These are phyloP conservation scores for Prolemur simus DNA, from an alignment of 2,113 vertebrate species.

Conservation along the genomic window DNA sequence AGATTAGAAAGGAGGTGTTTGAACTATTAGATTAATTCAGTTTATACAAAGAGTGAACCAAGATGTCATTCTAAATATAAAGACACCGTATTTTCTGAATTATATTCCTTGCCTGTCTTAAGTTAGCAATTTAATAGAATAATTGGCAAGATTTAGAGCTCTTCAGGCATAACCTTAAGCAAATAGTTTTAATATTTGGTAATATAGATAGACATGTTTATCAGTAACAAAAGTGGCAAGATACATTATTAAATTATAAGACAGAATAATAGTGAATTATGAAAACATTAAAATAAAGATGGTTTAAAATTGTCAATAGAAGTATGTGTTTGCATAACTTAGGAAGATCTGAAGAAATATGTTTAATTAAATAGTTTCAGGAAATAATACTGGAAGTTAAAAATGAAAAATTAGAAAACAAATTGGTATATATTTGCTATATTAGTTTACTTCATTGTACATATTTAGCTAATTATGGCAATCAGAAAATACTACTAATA, in stretches of 20 bases:
- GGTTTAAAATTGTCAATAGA: neutral
- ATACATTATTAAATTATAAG: neutral
- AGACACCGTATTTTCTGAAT: neutral
- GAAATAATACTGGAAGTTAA: neutral
- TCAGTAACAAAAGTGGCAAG: neutral
- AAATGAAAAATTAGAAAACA: neutral
- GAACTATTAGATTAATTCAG: neutral
- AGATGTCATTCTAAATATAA: conserved; percentile 2
- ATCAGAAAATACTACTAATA: neutral
- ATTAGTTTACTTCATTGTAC: neutral
- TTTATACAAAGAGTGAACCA: neutral
- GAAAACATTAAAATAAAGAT: neutral
- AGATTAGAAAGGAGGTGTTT: neutral
- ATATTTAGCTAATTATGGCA: neutral
- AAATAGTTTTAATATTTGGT: conserved; percentile 44
- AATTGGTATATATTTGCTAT: neutral
- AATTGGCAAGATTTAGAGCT: conserved; percentile 1
- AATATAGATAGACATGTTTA: neutral
- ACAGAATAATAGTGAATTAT: neutral
- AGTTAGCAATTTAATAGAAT: neutral
- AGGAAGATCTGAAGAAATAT: neutral
- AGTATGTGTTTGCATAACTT: neutral
- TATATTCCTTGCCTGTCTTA: neutral
- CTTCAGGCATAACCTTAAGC: conserved; percentile 8
- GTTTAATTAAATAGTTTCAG: neutral